Evolutionary conservation across 2,888 invertebrate genomes (phyloP).

Genomic region (Neoaliturus tenellus): DNA sequence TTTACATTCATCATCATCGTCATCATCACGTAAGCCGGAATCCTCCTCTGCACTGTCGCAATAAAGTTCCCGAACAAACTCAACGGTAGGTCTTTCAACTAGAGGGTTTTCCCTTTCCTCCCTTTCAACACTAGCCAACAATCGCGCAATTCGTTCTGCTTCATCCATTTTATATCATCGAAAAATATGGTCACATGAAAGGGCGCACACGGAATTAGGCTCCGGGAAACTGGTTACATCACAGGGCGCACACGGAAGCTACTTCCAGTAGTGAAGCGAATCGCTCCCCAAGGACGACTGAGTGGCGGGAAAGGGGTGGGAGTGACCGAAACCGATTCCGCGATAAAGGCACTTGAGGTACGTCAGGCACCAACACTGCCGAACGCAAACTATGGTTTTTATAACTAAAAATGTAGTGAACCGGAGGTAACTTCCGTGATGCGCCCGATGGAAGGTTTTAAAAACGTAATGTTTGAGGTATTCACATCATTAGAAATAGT

Average conservation of each 20-base stretch:
- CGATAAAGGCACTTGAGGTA: background rate
- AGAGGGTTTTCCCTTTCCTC: background rate
- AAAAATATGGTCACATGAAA: background rate
- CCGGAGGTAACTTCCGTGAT: background rate
- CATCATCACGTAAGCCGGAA: background rate
- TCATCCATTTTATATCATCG: constrained; percentile 18
- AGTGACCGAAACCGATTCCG: background rate
- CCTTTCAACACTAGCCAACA: constrained; percentile 37
- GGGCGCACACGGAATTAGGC: background rate
- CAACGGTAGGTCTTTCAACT: background rate
- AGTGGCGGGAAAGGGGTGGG: background rate
- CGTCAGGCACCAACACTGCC: background rate
- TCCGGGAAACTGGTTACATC: background rate
- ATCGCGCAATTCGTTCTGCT: background rate
- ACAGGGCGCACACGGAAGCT: background rate
- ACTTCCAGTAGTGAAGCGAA: background rate
- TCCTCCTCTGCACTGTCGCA: background rate
- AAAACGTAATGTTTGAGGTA: too few relatives aligned
- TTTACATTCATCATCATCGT: background rate
- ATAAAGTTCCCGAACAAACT: background rate
- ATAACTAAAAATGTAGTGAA: background rate
- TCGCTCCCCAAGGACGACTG: background rate
- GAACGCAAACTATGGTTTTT: constrained; percentile 2
- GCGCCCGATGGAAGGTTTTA: background rate
- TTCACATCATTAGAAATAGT: too few relatives aligned